These are phyloP conservation scores for Sitophilus oryzae DNA, from an alignment of 1,140 invertebrate species.

Conservation along the genomic window DNA sequence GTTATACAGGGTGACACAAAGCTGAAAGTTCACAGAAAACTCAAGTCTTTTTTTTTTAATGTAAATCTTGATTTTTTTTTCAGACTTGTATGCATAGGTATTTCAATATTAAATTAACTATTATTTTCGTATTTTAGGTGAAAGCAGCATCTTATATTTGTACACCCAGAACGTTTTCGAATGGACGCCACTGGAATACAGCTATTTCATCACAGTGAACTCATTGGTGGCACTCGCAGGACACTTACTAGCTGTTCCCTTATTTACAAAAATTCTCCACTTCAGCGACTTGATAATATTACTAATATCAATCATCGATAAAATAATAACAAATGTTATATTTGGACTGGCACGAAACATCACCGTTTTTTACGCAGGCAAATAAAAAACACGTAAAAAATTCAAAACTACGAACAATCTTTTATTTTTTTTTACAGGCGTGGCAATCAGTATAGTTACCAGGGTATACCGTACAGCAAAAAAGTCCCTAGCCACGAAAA, in stretches of 20 bases:
- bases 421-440: conserved; percentile 22
- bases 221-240: conserved; percentile 33
- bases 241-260: conserved; percentile 28
- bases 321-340: conserved; percentile 37
- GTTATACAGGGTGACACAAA: no score
- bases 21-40: no score
- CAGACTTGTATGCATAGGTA: no score
- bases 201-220: conserved; percentile 32
- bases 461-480: conserved; percentile 49
- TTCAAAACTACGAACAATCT: no score
- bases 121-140: conserved; percentile 25
- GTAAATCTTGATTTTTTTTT: no score
- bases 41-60: no score
- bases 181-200: conserved; percentile 37
- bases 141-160: conserved; percentile 33
- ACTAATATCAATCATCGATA: conserved; percentile 34
- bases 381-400: no score
- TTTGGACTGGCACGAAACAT: conserved; percentile 29
- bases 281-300: conserved; percentile 36
- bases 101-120: not conserved
- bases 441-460: conserved; percentile 49
- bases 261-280: conserved; percentile 37
- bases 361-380: conserved; percentile 37
- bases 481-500: conserved; percentile 53
- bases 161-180: conserved; percentile 34